A percentile compares a stretch with the other conserved stretches of the same genome.
These are phyloP conservation scores for Pentamera pediparva DNA, from an alignment of 53 echinoderm and acorn worm genomes.

Conservation along the genomic window DNA sequence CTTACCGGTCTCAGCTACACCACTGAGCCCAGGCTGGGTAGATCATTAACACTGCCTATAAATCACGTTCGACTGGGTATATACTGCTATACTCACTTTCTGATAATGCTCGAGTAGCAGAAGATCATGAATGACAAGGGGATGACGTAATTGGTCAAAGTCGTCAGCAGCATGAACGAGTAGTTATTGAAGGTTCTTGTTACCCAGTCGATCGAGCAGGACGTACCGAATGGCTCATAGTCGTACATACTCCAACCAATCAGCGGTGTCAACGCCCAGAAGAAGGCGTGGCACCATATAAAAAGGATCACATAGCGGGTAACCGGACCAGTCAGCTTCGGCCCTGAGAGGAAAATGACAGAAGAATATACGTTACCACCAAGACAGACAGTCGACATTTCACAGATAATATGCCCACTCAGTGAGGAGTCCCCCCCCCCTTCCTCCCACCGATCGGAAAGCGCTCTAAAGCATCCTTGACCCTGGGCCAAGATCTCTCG, in stretches of 20 bases:
- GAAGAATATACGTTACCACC: no score
- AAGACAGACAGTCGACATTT: no score
- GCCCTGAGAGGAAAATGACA: slow-evolving; percentile 25
- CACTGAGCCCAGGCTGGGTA: no score
- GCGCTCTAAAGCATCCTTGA: no score
- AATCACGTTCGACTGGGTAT: no score
- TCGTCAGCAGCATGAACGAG: slow-evolving; percentile 43
- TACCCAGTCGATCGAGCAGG: slow-evolving; percentile 67
- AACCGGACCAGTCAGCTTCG: slow-evolving; percentile 39
- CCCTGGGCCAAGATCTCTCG: no score
- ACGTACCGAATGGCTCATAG: slow-evolving; percentile 71
- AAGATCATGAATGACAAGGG: slow-evolving; percentile 47
- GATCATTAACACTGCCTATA: no score
- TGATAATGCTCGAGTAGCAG: slow-evolving; percentile 46
- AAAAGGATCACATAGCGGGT: slow-evolving; percentile 28
- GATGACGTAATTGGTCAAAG: slow-evolving; percentile 34
- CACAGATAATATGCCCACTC: no score
- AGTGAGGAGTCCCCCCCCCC: no score
- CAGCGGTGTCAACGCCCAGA: slow-evolving; percentile 64
- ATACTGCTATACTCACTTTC: slow-evolving; percentile 34
- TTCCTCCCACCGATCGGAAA: no score
- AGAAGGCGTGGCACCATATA: slow-evolving; percentile 51
- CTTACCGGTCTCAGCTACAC: no score
- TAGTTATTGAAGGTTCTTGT: slow-evolving; percentile 27
- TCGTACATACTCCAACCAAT: slow-evolving; percentile 75